Evolutionary conservation across 1,140 invertebrate species (phyloP), one percentile per base, ranked within the genome.

Genomic region (Platyura marginata): DNA sequence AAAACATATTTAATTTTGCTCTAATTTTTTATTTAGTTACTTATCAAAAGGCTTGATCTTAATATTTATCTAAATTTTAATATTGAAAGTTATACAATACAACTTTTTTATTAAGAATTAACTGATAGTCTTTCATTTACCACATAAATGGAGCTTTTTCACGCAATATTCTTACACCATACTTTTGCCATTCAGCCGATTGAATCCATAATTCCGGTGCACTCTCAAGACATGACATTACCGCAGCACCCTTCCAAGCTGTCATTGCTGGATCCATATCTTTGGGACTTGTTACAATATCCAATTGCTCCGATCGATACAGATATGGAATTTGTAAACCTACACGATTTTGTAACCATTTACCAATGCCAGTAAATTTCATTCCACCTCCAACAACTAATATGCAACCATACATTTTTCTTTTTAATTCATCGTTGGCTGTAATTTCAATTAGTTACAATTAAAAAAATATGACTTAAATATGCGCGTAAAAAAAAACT

Each of bases 341-440:
- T 37, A 96, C 72, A 47, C 83, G 68, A 54, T 90, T 89, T 54
- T 90, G 83, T 2, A 97, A 64, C 88, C 89, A 95, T 42, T 77
- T 77, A 20, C 79, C 73, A 18, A 92, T 74, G 5, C 89, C 89
- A 44, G 78, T 72, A 52, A 94, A 79, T 62, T 91, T 90, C 52
- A 89, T 80, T 15, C 84, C 85, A 15, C 88, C 87, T 18, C 91
- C 90, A 22, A 95, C 86, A 1, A 96, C 72, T 10, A 97, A 64
- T 47, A 97, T 85, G 54, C 81, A 89, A 42, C 81, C 86, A 53
- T 91, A 94, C 88, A 97, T 92, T 65, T 91, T 89, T 18, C 84
- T 68, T 63, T 92, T 93, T 29, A 93, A 63, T 48, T 97, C 91
- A 46, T 93, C 90, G 20, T 69, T 79, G 3, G 73, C 67, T 74